These are phyloP conservation scores for Phyllotreta cruciferae DNA, from an alignment of 2,888 invertebrate species.

Conservation along the genomic window DNA sequence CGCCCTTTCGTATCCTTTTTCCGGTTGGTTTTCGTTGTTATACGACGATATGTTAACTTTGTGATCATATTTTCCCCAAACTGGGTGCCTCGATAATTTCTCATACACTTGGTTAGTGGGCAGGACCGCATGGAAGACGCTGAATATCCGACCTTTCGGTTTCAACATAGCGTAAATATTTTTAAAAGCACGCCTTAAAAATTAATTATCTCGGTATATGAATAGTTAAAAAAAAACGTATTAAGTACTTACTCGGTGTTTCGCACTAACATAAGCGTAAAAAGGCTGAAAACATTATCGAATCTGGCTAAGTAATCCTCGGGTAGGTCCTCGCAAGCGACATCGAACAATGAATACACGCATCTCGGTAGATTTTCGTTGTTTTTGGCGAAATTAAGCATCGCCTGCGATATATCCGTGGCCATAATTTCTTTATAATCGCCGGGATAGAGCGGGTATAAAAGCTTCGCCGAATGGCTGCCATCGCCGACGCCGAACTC, in stretches of 20 bases:
- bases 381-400: conserved; percentile 10
- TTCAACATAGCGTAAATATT: conserved; percentile 16
- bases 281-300: conserved; percentile 22
- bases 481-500: conserved; percentile 20
- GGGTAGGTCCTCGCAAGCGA: conserved; percentile 1
- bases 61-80: conserved; percentile 18
- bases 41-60: background rate
- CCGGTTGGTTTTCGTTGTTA: background rate
- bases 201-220: background rate
- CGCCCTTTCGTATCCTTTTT: conserved; percentile 1
- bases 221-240: background rate
- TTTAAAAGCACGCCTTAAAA: conserved; percentile 4
- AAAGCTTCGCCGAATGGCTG: background rate
- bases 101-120: background rate
- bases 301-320: conserved; percentile 9
- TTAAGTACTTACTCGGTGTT: conserved; percentile 14
- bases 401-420: background rate
- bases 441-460: conserved; percentile 5
- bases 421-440: conserved; percentile 12
- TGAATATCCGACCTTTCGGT: conserved; percentile 12
- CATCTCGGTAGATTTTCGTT: background rate
- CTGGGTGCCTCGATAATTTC: conserved; percentile 3
- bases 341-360: background rate
- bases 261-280: conserved; percentile 4
- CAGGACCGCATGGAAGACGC: background rate